Conservation (phyloP, 2,888 invertebrate species). For the Nysson spinosus region DNA sequence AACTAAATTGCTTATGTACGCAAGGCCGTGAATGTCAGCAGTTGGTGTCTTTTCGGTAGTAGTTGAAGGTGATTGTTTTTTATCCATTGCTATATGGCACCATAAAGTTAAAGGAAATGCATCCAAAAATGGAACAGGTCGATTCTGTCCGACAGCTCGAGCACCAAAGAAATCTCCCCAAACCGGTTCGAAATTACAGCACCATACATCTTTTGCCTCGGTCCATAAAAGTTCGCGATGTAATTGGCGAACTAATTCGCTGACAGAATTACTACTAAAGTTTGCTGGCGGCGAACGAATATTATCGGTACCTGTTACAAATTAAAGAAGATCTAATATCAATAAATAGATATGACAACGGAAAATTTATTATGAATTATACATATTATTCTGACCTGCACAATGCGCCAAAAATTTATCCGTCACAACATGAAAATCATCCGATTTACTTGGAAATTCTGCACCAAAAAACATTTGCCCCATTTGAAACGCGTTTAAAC, state of each 20-base stretch:
- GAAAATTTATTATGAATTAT: too few species aligned
- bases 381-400: constrained; percentile 70
- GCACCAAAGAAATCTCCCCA: constrained; percentile 96
- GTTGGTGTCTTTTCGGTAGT: constrained; percentile 59
- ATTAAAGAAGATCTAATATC: background rate
- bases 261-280: constrained; percentile 77
- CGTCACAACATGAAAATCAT: constrained; percentile 87
- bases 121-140: constrained; percentile 89
- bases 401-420: constrained; percentile 89
- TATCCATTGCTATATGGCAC: constrained; percentile 81
- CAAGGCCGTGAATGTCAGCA: constrained; percentile 88
- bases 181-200: constrained; percentile 90
- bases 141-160: constrained; percentile 85
- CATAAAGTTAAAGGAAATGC: constrained; percentile 93
- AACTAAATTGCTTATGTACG: constrained; percentile 89
- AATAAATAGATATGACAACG: too few species aligned
- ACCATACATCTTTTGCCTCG: constrained; percentile 93
- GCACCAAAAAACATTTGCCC: constrained; percentile 86
- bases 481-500: constrained; percentile 87
- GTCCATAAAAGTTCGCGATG: constrained; percentile 84
- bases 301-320: constrained; percentile 71
- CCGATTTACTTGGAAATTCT: constrained; percentile 86
- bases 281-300: constrained; percentile 67
- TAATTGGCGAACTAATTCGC: constrained; percentile 79
- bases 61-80: too few species aligned